Evolutionary conservation across 2,113 vertebrate species (phyloP).

Genomic region (Sprattus sprattus): DNA sequence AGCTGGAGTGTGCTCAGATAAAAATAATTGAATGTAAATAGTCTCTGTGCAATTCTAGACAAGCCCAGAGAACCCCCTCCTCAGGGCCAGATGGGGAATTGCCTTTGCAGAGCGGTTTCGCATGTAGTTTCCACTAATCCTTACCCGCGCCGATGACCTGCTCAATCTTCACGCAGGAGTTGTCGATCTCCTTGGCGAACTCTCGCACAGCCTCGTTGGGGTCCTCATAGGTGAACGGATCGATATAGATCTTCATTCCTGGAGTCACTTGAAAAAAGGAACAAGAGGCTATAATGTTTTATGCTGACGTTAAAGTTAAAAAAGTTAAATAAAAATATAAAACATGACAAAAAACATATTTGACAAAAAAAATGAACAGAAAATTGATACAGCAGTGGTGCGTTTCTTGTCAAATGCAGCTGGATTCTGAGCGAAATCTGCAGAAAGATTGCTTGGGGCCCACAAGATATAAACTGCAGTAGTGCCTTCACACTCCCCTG

Average conservation of each 20-base stretch:
- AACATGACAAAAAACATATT: not conserved
- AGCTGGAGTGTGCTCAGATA: not conserved
- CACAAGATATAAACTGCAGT: not conserved
- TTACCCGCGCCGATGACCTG: constrained; percentile 99
- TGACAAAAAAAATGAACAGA: not conserved
- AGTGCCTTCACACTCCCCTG: not conserved
- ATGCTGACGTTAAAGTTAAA: constrained; percentile 14
- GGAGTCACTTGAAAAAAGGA: constrained; percentile 87
- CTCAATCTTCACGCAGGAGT: constrained; percentile 98
- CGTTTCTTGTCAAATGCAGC: too few relatives aligned
- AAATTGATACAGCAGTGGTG: too few relatives aligned
- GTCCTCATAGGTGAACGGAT: constrained; percentile 98
- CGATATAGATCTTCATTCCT: constrained; percentile 99
- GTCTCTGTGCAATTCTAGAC: not conserved
- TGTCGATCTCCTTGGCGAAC: constrained; percentile 98
- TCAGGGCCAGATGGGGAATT: not conserved
- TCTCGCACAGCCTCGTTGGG: constrained; percentile 97
- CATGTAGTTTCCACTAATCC: not conserved
- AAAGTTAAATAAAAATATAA: not conserved
- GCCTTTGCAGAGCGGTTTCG: not conserved
- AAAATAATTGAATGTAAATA: constrained; percentile 17
- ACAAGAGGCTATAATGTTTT: constrained; percentile 61
- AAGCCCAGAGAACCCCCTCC: not conserved
- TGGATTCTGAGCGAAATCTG: not conserved
- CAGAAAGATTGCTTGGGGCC: not conserved